Evolutionary conservation across 2,888 invertebrate species (phyloP).

Genomic region (Macropis europaea): DNA sequence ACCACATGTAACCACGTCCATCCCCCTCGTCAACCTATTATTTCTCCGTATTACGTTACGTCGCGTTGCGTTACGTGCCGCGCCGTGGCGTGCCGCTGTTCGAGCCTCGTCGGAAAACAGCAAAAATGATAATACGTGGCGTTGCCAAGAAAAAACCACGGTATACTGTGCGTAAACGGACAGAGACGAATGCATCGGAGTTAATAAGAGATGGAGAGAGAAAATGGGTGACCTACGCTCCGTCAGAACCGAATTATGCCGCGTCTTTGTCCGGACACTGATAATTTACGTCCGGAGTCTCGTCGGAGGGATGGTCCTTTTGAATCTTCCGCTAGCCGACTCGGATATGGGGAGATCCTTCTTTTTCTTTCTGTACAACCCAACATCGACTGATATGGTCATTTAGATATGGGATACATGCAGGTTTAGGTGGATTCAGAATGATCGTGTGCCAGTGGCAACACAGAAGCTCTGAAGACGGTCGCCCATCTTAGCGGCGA

Average conservation of each 20-base stretch:
- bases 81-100: conserved; percentile 59
- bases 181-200: no score
- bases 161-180: background rate
- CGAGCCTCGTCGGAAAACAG: conserved; percentile 56
- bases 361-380: no score
- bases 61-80: conserved; percentile 72
- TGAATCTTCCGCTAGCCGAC: conserved; percentile 9
- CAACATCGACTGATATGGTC: no score
- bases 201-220: background rate
- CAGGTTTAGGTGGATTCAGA: no score
- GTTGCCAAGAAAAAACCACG: conserved; percentile 37
- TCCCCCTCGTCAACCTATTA: conserved; percentile 73
- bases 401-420: no score
- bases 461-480: no score
- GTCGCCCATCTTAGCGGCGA: no score
- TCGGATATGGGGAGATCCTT: no score
- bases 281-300: conserved; percentile 11
- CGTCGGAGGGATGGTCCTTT: conserved; percentile 9
- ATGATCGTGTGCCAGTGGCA: no score
- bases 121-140: conserved; percentile 58
- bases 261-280: conserved; percentile 19
- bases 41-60: conserved; percentile 76
- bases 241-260: background rate
- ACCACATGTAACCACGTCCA: conserved; percentile 52
- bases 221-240: background rate